Percentiles rank a stretch among this genome's conserved stretches.
Conservation (phyloP, 92 coral and sea anemone genomes). For the Zoanthus sansibaricus region DNA sequence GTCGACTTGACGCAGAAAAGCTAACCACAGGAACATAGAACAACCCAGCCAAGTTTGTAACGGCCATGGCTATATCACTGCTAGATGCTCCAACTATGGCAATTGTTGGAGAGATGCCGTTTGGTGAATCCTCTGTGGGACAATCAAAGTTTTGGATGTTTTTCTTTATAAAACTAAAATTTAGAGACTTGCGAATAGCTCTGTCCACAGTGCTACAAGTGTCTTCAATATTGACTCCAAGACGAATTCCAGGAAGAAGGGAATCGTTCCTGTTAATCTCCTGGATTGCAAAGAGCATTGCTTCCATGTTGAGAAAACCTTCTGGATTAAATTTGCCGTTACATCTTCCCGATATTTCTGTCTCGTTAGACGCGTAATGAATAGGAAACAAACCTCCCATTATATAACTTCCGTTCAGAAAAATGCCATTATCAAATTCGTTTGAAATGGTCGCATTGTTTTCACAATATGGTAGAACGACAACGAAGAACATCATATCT, state of each 20-base stretch:
- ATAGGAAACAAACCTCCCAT: conserved; percentile 89
- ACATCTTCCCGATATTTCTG: conserved; percentile 54
- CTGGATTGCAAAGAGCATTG: conserved; percentile 85
- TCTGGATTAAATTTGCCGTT: conserved; percentile 70
- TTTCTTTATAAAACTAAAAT: conserved; percentile 81
- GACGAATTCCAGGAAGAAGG: conserved; percentile 84
- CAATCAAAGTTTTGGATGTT: conserved; percentile 58
- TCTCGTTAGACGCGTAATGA: conserved; percentile 68
- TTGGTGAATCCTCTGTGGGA: background rate
- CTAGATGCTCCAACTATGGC: conserved; percentile 83
- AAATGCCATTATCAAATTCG: conserved; percentile 42
- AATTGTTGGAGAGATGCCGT: conserved; percentile 56
- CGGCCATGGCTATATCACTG: conserved; percentile 90
- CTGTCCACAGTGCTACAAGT: conserved; percentile 82
- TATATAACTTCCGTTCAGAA: conserved; percentile 69
- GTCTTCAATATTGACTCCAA: conserved; percentile 86
- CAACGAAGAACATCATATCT: background rate
- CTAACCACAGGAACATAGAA: conserved; percentile 90
- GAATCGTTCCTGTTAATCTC: conserved; percentile 65
- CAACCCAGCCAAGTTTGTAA: conserved; percentile 85
- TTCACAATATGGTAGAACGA: background rate
- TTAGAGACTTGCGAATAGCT: conserved; percentile 86
- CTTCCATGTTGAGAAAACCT: conserved; percentile 81
- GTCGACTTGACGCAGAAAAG: conserved; percentile 81
- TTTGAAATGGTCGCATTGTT: background rate